phyloP scores from a whole-genome alignment of 1,140 invertebrate genomes.

The Vanessa tameamea region DNA sequence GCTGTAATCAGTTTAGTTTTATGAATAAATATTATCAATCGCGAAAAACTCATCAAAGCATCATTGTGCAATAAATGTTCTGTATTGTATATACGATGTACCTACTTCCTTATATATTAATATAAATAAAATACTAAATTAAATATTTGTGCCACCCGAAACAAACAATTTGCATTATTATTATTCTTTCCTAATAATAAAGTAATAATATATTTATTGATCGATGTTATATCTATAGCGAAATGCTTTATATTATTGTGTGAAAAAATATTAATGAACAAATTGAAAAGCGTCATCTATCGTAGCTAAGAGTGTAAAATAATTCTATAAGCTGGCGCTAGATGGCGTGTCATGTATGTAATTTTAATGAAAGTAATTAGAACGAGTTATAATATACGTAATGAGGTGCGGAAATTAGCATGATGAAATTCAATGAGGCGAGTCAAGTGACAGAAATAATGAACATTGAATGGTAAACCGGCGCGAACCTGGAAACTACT shows the following conservation, averaged over 20 bases:
- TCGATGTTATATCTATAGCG: too few relatives aligned
- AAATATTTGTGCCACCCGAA: too few relatives aligned
- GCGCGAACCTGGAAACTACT: conserved; percentile 86
- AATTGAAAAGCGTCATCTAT: conserved; percentile 33
- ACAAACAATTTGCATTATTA: too few relatives aligned
- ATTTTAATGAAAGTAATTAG: conserved; percentile 1
- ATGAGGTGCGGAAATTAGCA: conserved; percentile 18
- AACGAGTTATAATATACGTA: conserved; percentile 5
- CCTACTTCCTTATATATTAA: too few relatives aligned
- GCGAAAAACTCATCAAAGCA: neutral
- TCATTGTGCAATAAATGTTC: neutral
- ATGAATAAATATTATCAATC: neutral
- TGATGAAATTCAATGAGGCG: conserved; percentile 19
- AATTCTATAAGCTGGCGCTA: conserved; percentile 3
- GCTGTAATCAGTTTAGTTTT: neutral
- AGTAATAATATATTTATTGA: too few relatives aligned
- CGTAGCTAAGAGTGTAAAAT: neutral
- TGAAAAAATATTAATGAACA: neutral
- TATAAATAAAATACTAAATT: too few relatives aligned
- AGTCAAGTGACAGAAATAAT: conserved; percentile 41
- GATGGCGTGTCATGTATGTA: conserved; percentile 4
- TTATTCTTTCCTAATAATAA: too few relatives aligned
- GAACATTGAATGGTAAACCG: conserved; percentile 62
- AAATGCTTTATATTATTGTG: too few relatives aligned
- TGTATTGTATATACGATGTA: neutral